Percentiles rank a stretch among this genome's conserved stretches.
Evolutionary conservation across 1,140 invertebrate species (phyloP).

Genomic region (Campodea augens): DNA sequence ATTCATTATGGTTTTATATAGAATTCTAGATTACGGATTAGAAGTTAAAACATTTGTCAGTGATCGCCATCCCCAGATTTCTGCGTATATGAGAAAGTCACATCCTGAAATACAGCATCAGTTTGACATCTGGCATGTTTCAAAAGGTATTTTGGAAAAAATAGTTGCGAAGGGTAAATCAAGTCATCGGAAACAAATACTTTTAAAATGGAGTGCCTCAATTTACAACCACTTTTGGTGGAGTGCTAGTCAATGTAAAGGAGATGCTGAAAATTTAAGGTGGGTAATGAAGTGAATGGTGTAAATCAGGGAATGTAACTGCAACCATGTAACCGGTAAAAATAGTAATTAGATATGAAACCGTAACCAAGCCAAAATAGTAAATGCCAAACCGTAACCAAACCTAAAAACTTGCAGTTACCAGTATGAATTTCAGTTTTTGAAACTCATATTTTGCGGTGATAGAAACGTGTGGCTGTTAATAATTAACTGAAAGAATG

Average conservation of each 20-base stretch:
- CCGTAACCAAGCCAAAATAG: too few species aligned
- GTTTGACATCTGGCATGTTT: slow-evolving; percentile 5
- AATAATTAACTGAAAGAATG: too few species aligned
- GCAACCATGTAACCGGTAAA: too few species aligned
- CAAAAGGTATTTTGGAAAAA: slow-evolving; percentile 1
- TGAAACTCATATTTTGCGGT: too few species aligned
- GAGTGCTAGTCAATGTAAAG: neutral
- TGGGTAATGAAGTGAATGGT: neutral
- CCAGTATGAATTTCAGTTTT: too few species aligned
- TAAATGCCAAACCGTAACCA: too few species aligned
- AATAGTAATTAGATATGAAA: too few species aligned
- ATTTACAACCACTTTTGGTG: neutral
- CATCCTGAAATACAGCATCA: neutral
- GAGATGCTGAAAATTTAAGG: neutral
- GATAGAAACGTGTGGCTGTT: too few species aligned
- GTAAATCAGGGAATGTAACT: neutral
- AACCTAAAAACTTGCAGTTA: too few species aligned
- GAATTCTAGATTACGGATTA: neutral
- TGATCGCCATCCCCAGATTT: slow-evolving; percentile 2
- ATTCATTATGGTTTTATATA: neutral
- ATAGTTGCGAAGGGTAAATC: neutral
- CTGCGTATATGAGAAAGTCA: neutral
- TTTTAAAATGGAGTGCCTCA: neutral
- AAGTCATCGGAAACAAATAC: neutral
- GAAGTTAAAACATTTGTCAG: neutral